Evolutionary conservation across 2,113 vertebrate species (phyloP).

Genomic region (Sander lucioperca): DNA sequence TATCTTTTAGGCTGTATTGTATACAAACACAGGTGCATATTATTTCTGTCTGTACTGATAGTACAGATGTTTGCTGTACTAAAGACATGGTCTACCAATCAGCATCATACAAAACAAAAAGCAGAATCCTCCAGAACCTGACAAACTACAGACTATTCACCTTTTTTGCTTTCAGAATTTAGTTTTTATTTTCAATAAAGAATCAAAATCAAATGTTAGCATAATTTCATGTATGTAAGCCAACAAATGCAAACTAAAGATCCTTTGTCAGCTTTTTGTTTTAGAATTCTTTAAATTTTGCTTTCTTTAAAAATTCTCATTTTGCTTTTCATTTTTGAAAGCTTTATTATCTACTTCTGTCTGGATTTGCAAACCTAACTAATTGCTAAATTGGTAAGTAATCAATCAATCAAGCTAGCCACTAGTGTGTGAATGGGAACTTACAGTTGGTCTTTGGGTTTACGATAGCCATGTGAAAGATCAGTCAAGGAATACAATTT

Average conservation of each 20-base stretch:
- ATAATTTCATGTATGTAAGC: not conserved
- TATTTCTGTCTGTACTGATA: too few relatives aligned
- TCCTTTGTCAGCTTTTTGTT: not conserved
- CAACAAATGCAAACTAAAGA: not conserved
- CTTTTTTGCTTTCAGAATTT: too few relatives aligned
- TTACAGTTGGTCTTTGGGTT: constrained; percentile 98
- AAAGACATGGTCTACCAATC: not conserved
- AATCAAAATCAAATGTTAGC: not conserved
- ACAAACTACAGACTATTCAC: too few relatives aligned
- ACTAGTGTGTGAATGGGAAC: constrained; percentile 64
- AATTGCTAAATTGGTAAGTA: not conserved
- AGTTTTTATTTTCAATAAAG: too few relatives aligned
- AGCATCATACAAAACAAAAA: too few relatives aligned
- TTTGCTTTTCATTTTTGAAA: not conserved
- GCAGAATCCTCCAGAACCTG: too few relatives aligned
- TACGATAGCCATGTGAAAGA: constrained; percentile 93
- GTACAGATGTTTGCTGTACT: not conserved
- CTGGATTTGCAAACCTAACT: not conserved
- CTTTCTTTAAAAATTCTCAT: not conserved
- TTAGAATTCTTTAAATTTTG: too few relatives aligned
- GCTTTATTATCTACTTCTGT: not conserved
- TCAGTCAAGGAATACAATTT: constrained; percentile 85
- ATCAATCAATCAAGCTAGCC: not conserved
- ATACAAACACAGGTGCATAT: not conserved
- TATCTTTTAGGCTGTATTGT: not conserved